Evolutionary conservation across 2,888 invertebrate species (phyloP).

Genomic region (Nyleta sp.): DNA sequence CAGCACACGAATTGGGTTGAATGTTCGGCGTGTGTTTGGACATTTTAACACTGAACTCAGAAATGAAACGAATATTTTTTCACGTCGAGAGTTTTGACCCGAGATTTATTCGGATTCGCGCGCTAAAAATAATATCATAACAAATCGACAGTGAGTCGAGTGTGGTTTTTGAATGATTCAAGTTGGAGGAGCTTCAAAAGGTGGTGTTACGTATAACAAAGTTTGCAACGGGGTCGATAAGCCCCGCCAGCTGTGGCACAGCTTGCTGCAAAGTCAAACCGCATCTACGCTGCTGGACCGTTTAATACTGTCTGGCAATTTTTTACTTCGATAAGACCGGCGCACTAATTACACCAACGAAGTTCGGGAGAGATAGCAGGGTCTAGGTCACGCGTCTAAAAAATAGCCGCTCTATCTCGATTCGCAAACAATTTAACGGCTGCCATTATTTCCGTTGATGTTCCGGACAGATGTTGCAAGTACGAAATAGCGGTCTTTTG

Average conservation of each 20-base stretch:
- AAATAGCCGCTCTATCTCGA: background rate
- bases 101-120: slow-evolving; percentile 28
- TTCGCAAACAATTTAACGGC: background rate
- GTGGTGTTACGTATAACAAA: slow-evolving; percentile 42
- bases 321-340: slow-evolving; percentile 16
- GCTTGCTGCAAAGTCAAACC: slow-evolving; percentile 61
- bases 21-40: slow-evolving; percentile 28
- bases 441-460: background rate
- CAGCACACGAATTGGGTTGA: slow-evolving; percentile 33
- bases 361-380: slow-evolving; percentile 5
- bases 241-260: slow-evolving; percentile 64
- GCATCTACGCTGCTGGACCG: slow-evolving; percentile 60
- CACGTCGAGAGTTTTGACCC: slow-evolving; percentile 32
- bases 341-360: slow-evolving; percentile 9
- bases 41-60: slow-evolving; percentile 31
- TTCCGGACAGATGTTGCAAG: background rate
- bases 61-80: slow-evolving; percentile 22
- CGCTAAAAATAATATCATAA: slow-evolving; percentile 42
- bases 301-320: slow-evolving; percentile 43
- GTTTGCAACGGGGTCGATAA: slow-evolving; percentile 48
- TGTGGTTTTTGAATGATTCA: slow-evolving; percentile 7
- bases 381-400: slow-evolving; percentile 19
- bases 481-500: too few species aligned
- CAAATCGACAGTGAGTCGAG: slow-evolving; percentile 26
- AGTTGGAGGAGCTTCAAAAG: slow-evolving; percentile 17